A percentile compares a stretch with the other conserved stretches of the same genome.
phyloP scores from a whole-genome alignment of 2,113 vertebrate genomes.

The Danionella cerebrum region DNA sequence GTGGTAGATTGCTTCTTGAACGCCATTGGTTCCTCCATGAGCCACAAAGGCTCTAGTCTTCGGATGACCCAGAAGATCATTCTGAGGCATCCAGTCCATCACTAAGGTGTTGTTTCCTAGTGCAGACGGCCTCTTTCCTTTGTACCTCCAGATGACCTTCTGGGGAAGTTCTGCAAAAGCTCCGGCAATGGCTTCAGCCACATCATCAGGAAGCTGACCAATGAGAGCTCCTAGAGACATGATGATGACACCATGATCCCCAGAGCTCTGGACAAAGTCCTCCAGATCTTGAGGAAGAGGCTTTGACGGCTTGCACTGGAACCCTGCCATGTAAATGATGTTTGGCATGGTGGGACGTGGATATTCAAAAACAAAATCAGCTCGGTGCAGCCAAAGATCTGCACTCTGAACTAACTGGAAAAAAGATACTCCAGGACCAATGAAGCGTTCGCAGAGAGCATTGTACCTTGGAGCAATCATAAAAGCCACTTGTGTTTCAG shows the following conservation, averaged over 20 bases:
- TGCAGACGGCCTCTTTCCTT: conserved; percentile 23
- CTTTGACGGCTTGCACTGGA: conserved; percentile 33
- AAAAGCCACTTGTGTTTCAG: not conserved
- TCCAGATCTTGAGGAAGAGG: conserved; percentile 35
- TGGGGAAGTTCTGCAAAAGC: conserved; percentile 38
- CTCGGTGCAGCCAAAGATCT: conserved; percentile 32
- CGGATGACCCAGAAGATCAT: conserved; percentile 36
- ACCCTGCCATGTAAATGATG: conserved; percentile 30
- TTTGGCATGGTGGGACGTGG: conserved; percentile 33
- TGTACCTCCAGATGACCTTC: conserved; percentile 35
- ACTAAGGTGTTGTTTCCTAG: conserved; percentile 35
- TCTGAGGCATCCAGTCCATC: conserved; percentile 42
- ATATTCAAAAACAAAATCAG: conserved; percentile 35
- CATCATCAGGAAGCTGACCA: conserved; percentile 28
- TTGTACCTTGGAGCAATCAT: not conserved
- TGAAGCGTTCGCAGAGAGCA: not conserved
- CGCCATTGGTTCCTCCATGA: conserved; percentile 36
- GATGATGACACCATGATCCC: conserved; percentile 34
- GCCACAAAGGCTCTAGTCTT: conserved; percentile 34
- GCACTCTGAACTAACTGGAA: conserved; percentile 11
- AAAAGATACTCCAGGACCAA: conserved; percentile 14
- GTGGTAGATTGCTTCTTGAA: conserved; percentile 39
- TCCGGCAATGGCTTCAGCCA: conserved; percentile 22
- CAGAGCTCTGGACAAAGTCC: conserved; percentile 40
- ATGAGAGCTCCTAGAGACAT: conserved; percentile 37